phyloP scores from a whole-genome alignment of 2,797 vertebrate species.

The Lagocephalus sceleratus region DNA sequence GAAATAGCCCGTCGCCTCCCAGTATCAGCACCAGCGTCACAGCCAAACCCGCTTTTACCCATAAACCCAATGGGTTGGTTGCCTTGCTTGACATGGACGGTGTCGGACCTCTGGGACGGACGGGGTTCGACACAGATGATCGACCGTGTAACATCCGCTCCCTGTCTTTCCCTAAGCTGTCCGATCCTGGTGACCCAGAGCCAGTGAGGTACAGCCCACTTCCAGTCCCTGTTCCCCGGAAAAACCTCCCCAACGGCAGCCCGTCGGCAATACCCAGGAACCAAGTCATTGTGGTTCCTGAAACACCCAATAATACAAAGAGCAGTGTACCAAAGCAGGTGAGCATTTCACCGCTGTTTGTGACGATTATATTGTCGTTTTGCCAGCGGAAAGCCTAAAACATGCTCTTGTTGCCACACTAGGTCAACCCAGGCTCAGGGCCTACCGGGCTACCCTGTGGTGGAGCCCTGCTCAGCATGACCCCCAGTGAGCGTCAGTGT shows the following conservation, averaged over 20 bases:
- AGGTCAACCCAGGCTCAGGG: constrained; percentile 57
- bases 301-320: constrained; percentile 54
- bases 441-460: constrained; percentile 58
- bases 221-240: constrained; percentile 26
- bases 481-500: constrained; percentile 86
- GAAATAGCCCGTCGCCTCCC: constrained; percentile 67
- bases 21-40: constrained; percentile 55
- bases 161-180: constrained; percentile 93
- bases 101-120: constrained; percentile 51
- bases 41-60: constrained; percentile 70
- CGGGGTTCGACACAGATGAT: constrained; percentile 70
- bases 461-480: constrained; percentile 79
- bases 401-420: constrained; percentile 1
- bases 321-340: constrained; percentile 71
- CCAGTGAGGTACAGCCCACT: constrained; percentile 51
- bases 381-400: background rate
- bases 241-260: constrained; percentile 80
- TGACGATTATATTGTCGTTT: background rate
- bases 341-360: constrained; percentile 18
- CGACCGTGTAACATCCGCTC: constrained; percentile 98
- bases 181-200: constrained; percentile 78
- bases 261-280: constrained; percentile 75
- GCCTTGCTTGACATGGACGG: constrained; percentile 85
- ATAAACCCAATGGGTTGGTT: constrained; percentile 94
- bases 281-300: constrained; percentile 58